Conservation (phyloP, 2,888 invertebrate species). For the Lamellibrachia columna region DNA sequence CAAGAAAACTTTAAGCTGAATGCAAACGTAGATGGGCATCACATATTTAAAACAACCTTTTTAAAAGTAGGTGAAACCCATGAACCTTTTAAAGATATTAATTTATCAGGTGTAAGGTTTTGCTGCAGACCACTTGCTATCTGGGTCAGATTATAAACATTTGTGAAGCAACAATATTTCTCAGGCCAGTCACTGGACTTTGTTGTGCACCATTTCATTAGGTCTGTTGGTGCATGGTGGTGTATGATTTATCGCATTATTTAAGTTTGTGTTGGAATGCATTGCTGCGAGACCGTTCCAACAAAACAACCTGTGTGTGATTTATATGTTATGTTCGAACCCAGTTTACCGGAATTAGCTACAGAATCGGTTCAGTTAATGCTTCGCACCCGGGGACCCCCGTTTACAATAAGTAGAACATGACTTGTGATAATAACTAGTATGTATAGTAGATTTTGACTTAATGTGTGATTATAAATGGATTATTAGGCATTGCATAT, state of each 20-base stretch:
- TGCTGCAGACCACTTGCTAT: neutral
- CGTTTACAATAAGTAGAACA: neutral
- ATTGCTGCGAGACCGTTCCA: neutral
- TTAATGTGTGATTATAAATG: constrained; percentile 1
- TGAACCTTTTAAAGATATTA: neutral
- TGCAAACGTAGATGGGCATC: neutral
- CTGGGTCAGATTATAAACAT: neutral
- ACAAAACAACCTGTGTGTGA: neutral
- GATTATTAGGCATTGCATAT: neutral
- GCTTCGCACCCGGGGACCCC: neutral
- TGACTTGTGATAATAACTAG: neutral
- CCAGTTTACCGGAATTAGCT: neutral
- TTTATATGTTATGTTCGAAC: neutral
- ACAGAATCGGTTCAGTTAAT: neutral
- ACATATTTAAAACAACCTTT: neutral
- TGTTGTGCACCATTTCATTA: neutral
- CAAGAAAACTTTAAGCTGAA: neutral
- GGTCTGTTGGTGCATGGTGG: neutral
- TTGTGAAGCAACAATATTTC: neutral
- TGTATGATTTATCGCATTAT: neutral
- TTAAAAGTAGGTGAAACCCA: neutral
- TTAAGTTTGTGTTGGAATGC: neutral
- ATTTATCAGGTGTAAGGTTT: neutral
- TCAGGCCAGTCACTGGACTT: neutral
- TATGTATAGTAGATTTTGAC: neutral